These are phyloP conservation scores for Dinothrombium tinctorium DNA, from an alignment of 1,140 invertebrate genomes.

Conservation along the genomic window DNA sequence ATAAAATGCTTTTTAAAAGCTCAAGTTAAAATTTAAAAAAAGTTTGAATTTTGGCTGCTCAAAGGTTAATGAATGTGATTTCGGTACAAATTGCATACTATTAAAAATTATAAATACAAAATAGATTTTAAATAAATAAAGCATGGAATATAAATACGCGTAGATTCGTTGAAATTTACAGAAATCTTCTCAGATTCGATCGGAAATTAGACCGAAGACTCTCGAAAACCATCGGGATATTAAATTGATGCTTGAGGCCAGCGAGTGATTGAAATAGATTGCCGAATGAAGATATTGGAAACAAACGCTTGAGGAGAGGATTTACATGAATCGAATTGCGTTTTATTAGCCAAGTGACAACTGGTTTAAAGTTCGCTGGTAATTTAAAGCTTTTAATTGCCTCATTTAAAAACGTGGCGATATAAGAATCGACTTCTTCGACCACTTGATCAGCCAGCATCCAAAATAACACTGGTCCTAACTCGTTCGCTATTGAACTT, in stretches of 20 bases:
- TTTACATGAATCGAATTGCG: not conserved
- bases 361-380: constrained; percentile 8
- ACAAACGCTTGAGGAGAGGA: not conserved
- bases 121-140: no score
- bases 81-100: no score
- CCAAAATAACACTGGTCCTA: constrained; percentile 16
- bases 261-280: not conserved
- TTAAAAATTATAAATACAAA: no score
- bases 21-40: no score
- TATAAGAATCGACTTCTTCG: constrained; percentile 12
- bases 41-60: no score
- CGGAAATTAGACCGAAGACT: constrained; percentile 1
- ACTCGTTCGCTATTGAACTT: constrained; percentile 12
- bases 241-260: not conserved
- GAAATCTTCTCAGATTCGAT: not conserved
- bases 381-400: constrained; percentile 11
- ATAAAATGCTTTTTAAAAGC: no score
- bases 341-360: constrained; percentile 10
- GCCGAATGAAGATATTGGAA: not conserved
- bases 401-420: constrained; percentile 13
- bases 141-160: no score
- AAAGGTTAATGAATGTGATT: no score
- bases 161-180: no score
- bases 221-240: not conserved
- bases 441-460: constrained; percentile 15